These are phyloP conservation scores for Battus philenor DNA, from an alignment of 1,140 invertebrate genomes.

Conservation along the genomic window DNA sequence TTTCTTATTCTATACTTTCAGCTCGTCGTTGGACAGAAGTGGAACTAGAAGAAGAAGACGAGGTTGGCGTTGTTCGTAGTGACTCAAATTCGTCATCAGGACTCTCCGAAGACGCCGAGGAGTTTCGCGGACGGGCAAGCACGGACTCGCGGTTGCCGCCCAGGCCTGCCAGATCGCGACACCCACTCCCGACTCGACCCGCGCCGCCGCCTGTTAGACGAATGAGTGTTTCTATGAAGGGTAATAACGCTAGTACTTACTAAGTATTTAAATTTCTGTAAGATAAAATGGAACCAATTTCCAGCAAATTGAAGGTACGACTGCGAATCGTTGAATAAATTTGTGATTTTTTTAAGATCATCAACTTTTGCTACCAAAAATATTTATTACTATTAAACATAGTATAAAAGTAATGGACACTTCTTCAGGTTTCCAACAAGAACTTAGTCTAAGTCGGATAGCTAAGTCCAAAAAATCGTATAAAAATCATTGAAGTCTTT, in stretches of 20 bases:
- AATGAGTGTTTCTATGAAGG: slow-evolving; percentile 67
- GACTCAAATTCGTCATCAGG: slow-evolving; percentile 51
- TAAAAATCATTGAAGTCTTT: too few relatives aligned
- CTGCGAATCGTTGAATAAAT: too few relatives aligned
- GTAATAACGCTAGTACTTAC: slow-evolving; percentile 54
- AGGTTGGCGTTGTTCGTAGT: slow-evolving; percentile 38
- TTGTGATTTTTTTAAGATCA: too few relatives aligned
- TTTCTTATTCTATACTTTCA: slow-evolving; percentile 15
- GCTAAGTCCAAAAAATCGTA: too few relatives aligned
- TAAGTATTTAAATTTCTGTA: too few relatives aligned
- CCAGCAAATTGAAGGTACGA: too few relatives aligned
- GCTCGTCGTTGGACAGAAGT: slow-evolving; percentile 55
- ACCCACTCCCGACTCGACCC: slow-evolving; percentile 33
- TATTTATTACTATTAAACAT: too few relatives aligned
- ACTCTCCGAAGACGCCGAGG: slow-evolving; percentile 35
- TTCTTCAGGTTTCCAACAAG: too few relatives aligned
- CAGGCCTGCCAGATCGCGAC: slow-evolving; percentile 41
- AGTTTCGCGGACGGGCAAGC: slow-evolving; percentile 59
- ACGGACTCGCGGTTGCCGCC: slow-evolving; percentile 61
- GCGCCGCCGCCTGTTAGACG: slow-evolving; percentile 31
- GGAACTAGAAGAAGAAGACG: slow-evolving; percentile 47
- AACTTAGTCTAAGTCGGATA: too few relatives aligned
- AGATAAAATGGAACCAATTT: too few relatives aligned
- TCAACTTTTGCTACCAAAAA: too few relatives aligned
- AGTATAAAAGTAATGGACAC: too few relatives aligned